Evolutionary conservation across 2,797 vertebrate species (phyloP).

Genomic region (Anabacerthia variegaticeps): DNA sequence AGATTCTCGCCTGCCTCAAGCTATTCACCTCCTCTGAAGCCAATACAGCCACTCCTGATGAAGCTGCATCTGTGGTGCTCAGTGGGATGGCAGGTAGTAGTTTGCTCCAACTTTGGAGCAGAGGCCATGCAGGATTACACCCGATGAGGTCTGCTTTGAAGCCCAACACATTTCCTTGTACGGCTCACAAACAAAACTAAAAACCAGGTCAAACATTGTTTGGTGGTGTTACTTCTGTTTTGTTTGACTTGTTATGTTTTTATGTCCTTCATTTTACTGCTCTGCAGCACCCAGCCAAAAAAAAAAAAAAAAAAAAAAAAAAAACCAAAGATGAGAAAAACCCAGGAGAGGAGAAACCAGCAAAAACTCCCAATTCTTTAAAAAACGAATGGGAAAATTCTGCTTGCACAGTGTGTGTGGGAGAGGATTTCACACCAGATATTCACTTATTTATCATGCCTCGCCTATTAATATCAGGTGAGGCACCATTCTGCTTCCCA

Average conservation of each 20-base stretch:
- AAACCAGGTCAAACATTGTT: not conserved
- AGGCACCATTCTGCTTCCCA: not conserved
- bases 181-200: not conserved
- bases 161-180: not conserved
- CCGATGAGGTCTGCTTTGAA: not conserved
- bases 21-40: not conserved
- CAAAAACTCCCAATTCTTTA: not conserved
- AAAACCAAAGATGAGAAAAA: not conserved
- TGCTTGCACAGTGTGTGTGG: not conserved
- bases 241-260: conserved; percentile 11
- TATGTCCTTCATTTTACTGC: not conserved
- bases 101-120: not conserved
- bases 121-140: not conserved
- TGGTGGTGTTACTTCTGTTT: not conserved
- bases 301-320: not conserved
- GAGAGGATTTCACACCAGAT: not conserved
- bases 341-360: not conserved
- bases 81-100: not conserved
- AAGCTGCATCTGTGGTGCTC: not conserved
- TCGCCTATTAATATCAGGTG: conserved; percentile 16
- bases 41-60: rapidly evolving
- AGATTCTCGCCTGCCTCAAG: not conserved
- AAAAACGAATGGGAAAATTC: not conserved
- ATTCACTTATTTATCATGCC: conserved; percentile 37
- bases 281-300: not conserved